Base-by-base conservation (phyloP, 1,140 invertebrate species). In the Eumaeus atala region DNA sequence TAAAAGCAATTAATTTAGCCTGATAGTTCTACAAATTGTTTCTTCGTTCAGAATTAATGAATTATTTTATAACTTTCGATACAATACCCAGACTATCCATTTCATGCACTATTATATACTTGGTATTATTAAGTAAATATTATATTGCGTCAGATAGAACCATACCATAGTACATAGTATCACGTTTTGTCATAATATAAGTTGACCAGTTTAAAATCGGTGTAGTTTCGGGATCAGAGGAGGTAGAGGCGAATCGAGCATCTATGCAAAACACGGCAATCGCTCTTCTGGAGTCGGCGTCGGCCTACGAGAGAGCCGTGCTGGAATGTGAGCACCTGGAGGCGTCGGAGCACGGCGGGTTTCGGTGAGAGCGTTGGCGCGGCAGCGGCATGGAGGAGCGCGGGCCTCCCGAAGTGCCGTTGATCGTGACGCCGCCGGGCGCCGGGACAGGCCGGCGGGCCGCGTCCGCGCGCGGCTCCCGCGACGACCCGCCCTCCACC, bases 261-360 rank as follows among this genome's bases (percentile, higher is more conserved):
- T 82, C 84, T 87, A 87, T 87, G 81, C 84, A 84, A 87, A 84
- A 84, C 69, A 77, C 84, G 78, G 81, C 84, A 66, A 84, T 87
- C 56, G 73, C 81, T 21, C 69, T 87, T 38, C 69, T 87, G 66
- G 84, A 87, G 78, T 67, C 76, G 67, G 81, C 74, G 61, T 71
- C 80, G 74, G 77, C 79, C 58, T 80, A 64, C 72, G 83, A 81
- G 63, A 65, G 70, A 56, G 74, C 77, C 64, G 77, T 81, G 71
- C 79, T 83, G 77, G 83, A 81, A 80, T 83, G 79, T 84, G 83
- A 86, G 66, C 76, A 78, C 58, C 66, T 78, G 61, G 77, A 80
- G 51, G 82, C 77, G 50, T 81, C 77, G 49, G 78, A 83, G 68
- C 74, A 75, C 78, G 77, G 82, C 48, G 80, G 80, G 69, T 84